A percentile compares a stretch with the other conserved stretches of the same genome.
These are phyloP conservation scores for Oceanites oceanicus DNA, from an alignment of 2,113 vertebrate genomes.

Conservation along the genomic window DNA sequence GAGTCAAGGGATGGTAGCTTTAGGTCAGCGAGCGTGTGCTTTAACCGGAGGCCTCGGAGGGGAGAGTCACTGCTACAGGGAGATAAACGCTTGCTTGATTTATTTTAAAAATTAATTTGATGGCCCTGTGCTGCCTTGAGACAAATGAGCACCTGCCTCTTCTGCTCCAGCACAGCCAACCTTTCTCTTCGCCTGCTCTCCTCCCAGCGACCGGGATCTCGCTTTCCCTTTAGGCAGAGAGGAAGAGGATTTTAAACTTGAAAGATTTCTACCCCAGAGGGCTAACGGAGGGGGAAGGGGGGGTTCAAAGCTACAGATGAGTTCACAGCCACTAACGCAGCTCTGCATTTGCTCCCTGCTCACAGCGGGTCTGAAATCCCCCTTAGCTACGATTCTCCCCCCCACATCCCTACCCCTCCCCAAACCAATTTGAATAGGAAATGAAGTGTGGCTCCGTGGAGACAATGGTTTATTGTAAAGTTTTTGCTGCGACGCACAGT, in stretches of 20 bases:
- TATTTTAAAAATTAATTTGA: constrained; percentile 37
- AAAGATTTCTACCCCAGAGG: background rate
- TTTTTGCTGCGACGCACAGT: background rate
- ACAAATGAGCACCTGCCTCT: constrained; percentile 26
- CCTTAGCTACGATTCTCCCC: background rate
- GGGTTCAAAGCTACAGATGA: constrained; percentile 20
- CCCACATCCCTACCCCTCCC: background rate
- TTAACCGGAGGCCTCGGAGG: background rate
- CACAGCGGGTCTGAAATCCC: background rate
- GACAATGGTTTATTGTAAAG: constrained; percentile 52
- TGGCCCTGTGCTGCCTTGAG: background rate
- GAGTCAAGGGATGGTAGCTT: background rate
- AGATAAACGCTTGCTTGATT: constrained; percentile 2
- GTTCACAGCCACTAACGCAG: background rate
- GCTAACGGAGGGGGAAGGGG: background rate
- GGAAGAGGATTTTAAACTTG: background rate
- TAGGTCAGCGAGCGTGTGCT: background rate
- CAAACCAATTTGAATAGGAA: constrained; percentile 28
- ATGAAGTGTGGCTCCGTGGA: constrained; percentile 1
- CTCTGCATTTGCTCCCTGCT: background rate
- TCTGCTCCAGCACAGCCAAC: background rate
- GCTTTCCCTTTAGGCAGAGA: background rate
- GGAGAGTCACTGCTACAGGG: background rate
- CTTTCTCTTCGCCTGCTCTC: background rate
- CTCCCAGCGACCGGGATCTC: background rate